Evolutionary conservation across 2,113 vertebrate genomes (phyloP).

Genomic region (Chlamydotis undulata): DNA sequence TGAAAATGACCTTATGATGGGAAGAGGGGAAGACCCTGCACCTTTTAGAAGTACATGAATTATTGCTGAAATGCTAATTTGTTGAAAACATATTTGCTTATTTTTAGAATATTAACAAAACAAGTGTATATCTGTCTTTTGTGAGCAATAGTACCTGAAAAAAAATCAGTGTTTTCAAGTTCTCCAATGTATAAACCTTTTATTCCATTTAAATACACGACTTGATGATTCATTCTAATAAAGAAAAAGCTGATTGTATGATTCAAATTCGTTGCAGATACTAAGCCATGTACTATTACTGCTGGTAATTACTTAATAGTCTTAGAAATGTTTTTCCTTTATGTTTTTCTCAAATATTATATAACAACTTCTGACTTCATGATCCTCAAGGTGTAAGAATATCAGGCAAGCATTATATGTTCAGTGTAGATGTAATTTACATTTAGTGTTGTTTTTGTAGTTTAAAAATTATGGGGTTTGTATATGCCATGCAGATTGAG

Average conservation of each 20-base stretch:
- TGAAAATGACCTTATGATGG: not conserved
- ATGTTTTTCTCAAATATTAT: not conserved
- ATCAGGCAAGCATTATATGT: not conserved
- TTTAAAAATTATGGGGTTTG: not conserved
- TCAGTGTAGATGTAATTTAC: not conserved
- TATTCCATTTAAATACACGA: not conserved
- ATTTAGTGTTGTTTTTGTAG: not conserved
- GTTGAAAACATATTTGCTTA: not conserved
- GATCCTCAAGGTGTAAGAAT: not conserved
- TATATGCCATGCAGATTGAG: not conserved
- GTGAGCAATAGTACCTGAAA: not conserved
- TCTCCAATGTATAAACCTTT: not conserved
- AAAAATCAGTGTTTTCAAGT: not conserved
- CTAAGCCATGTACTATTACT: constrained; percentile 6
- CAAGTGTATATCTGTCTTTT: not conserved
- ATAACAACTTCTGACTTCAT: not conserved
- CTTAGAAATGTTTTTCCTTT: not conserved
- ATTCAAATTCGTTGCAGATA: not conserved
- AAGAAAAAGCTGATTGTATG: not conserved
- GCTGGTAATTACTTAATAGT: constrained; percentile 22
- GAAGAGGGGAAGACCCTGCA: not conserved
- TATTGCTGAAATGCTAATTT: not conserved
- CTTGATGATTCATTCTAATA: not conserved
- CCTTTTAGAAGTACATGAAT: not conserved
- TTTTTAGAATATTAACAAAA: not conserved